These are phyloP conservation scores for Rhombomys opimus DNA, from an alignment of 2,113 vertebrate genomes.

Conservation along the genomic window DNA sequence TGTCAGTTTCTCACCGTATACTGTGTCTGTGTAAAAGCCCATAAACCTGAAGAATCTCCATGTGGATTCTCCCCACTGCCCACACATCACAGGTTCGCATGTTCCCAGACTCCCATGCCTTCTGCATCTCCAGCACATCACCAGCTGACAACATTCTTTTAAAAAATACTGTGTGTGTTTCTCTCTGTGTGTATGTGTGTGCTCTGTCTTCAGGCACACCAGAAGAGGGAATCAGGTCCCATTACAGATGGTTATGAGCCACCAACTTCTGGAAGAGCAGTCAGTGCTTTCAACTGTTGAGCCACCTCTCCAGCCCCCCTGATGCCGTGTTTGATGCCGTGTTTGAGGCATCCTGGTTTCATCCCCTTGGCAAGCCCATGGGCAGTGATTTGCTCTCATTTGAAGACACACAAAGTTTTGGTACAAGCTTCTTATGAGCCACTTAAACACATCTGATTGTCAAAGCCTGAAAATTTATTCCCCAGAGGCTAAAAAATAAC, in stretches of 20 bases:
- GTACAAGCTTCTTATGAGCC: neutral
- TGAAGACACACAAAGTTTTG: neutral
- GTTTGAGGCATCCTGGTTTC: rapidly evolving
- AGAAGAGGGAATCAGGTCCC: too few species aligned
- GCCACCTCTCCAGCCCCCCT: too few species aligned
- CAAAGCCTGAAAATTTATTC: neutral
- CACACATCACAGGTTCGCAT: too few species aligned
- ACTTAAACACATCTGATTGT: neutral
- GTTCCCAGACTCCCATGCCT: rapidly evolving
- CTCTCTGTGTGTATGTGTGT: too few species aligned
- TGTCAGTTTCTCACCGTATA: neutral
- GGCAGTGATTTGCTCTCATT: neutral
- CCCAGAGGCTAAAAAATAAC: neutral
- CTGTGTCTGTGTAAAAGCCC: neutral
- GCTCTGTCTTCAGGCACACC: too few species aligned
- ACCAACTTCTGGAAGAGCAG: too few species aligned
- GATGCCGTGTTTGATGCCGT: too few species aligned
- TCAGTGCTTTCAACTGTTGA: too few species aligned
- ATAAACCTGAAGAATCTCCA: rapidly evolving
- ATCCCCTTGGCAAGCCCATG: neutral
- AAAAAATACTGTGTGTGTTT: too few species aligned
- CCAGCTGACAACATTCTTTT: too few species aligned
- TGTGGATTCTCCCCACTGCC: neutral
- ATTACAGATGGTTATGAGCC: too few species aligned
- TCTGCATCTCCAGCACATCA: neutral